Base-by-base conservation (phyloP, 2,113 vertebrate species). In the Brachypteracias leptosomus region DNA sequence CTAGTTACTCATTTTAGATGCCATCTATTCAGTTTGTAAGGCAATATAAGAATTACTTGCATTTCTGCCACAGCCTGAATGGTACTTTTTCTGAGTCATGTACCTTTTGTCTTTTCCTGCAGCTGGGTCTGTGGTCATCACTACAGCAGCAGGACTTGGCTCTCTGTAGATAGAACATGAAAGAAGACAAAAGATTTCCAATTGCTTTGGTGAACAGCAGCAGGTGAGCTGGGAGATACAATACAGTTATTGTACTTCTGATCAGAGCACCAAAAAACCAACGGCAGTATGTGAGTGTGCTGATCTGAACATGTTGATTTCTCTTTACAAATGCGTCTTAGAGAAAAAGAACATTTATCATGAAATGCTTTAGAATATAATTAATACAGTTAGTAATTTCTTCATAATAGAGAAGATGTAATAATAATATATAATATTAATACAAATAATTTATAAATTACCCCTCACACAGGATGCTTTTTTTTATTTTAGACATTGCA, bases 391-490 rank as follows among this genome's bases (percentile, higher is more conserved):
- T 16, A 74, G 21, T 38, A 10, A 52, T 26, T 79, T 68, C 3
- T 47, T 88, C 11, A 13, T 38, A 58, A 78, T 33, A 9, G 5
- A 59, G 33, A 54, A 59, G 7, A 57, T 16, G 4, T 18, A 16
- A 10, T n/a, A 73, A 26, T 3, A 57, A 36, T 14, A 38, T 22
- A 8, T 10, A 40, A 14, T 11, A 63, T 36, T 9, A 66, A 62
- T 28, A 51, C 4, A 11, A 52, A 44, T 10, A 42, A 81, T 19
- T 35, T 72, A 36, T 22, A 72, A 59, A 75, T 31, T 24, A 49
- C 36, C 2, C 1, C 1, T 1, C 6, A 54, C 46, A 72, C 4
- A 0, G 52, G 46, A 47, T 16, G 0, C 2, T 81, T 90, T 57
- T 31, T 15, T 73, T 66, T 72, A 33, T 70, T 91, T 78, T 62